A percentile compares a stretch with the other conserved stretches of the same genome.
These are phyloP conservation scores for Odontocerum albicorne DNA, from an alignment of 2,888 invertebrate genomes.

Conservation along the genomic window DNA sequence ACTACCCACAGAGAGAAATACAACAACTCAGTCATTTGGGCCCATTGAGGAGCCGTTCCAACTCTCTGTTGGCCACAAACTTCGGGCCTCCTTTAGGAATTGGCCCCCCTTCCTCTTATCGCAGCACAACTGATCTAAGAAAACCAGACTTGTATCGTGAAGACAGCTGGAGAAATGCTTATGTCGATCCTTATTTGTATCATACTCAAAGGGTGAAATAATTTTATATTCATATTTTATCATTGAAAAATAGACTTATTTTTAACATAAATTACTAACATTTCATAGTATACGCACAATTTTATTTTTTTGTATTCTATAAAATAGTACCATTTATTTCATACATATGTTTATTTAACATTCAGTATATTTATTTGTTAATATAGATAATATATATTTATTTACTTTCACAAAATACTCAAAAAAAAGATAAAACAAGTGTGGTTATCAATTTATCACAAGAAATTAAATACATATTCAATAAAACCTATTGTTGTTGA, in stretches of 20 bases:
- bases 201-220: conserved; percentile 38
- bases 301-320: neutral
- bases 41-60: conserved; percentile 34
- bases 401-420: no score
- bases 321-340: neutral
- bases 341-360: neutral
- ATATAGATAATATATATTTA: conserved; percentile 8
- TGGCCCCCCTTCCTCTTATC: conserved; percentile 41
- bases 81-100: conserved; percentile 19
- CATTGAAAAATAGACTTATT: no score
- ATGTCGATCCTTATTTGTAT: conserved; percentile 37
- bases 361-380: conserved; percentile 6
- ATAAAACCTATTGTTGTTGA: conserved; percentile 1
- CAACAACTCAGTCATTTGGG: conserved; percentile 31
- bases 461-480: neutral
- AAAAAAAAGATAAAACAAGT: no score
- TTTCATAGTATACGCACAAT: neutral
- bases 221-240: conserved; percentile 2
- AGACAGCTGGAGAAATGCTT: conserved; percentile 27
- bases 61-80: conserved; percentile 32
- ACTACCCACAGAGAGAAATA: conserved; percentile 18
- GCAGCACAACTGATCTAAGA: conserved; percentile 53
- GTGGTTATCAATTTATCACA: conserved; percentile 31
- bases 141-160: conserved; percentile 44
- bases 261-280: neutral